Evolutionary conservation across 2,888 invertebrate species (phyloP).

Genomic region (Patella ulyssiponensis): DNA sequence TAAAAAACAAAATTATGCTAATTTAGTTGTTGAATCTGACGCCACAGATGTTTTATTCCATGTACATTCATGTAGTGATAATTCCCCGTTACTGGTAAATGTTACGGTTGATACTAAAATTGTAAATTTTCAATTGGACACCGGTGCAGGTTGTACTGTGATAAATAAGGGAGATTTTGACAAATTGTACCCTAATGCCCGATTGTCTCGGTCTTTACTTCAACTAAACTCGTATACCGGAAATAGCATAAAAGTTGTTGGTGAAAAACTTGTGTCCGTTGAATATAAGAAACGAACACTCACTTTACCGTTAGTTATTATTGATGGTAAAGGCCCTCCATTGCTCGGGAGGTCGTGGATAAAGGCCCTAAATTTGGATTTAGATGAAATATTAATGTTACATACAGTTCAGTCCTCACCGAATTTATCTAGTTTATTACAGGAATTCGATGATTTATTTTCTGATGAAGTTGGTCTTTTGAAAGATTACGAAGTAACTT

Average conservation of each 20-base stretch:
- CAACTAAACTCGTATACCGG: neutral
- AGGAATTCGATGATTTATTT: neutral
- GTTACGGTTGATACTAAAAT: too few species aligned
- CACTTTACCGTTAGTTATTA: neutral
- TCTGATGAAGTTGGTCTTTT: neutral
- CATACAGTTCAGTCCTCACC: neutral
- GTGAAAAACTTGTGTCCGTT: neutral
- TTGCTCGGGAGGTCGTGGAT: neutral
- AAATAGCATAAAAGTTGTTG: neutral
- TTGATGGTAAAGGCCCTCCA: slow-evolving; percentile 4
- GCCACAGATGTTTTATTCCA: too few species aligned
- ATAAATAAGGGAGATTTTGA: neutral
- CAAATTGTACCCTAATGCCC: neutral
- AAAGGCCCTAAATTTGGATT: too few species aligned
- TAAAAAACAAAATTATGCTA: too few species aligned
- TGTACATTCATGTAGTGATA: neutral
- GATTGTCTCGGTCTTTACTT: neutral
- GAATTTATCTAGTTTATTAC: neutral
- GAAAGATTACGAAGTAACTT: neutral
- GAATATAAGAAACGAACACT: too few species aligned
- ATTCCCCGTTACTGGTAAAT: too few species aligned
- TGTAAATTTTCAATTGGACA: slow-evolving; percentile 6
- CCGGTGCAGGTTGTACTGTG: neutral
- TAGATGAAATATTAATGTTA: too few species aligned
- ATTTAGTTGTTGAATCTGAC: too few species aligned